These are phyloP conservation scores for Caenorhabditis drosophilae DNA, from an alignment of 2,888 invertebrate species.

Conservation along the genomic window DNA sequence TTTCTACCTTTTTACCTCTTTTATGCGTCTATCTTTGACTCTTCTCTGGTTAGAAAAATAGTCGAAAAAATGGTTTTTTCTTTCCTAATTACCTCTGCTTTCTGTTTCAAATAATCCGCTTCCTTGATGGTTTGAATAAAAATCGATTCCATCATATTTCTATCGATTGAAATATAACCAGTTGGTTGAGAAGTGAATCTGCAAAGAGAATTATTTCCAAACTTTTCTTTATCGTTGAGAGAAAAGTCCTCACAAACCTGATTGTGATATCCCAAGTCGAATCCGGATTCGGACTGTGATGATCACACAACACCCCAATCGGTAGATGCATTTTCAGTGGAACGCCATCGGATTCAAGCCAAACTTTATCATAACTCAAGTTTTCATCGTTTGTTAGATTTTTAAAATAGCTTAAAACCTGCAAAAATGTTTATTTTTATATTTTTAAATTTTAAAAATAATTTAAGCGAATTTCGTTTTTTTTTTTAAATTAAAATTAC, in stretches of 20 bases:
- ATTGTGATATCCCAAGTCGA: constrained; percentile 88
- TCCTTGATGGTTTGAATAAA: constrained; percentile 94
- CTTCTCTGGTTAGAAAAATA: no score
- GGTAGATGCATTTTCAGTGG: constrained; percentile 73
- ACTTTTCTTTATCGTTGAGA: no score
- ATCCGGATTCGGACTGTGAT: constrained; percentile 71
- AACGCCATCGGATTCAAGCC: constrained; percentile 56
- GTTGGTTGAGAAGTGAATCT: constrained; percentile 79
- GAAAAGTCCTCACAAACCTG: constrained; percentile 75
- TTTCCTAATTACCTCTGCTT: constrained; percentile 75
- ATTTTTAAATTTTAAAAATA: neutral
- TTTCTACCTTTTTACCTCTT: no score
- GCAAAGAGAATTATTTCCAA: constrained; percentile 63
- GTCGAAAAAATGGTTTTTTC: neutral
- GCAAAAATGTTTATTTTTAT: constrained; percentile 6
- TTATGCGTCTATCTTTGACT: no score
- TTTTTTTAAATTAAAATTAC: constrained; percentile 17
- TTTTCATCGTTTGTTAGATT: constrained; percentile 37
- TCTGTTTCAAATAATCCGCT: constrained; percentile 95
- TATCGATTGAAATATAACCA: constrained; percentile 70
- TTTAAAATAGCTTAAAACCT: constrained; percentile 30
- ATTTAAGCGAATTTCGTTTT: neutral
- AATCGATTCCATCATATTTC: constrained; percentile 88
- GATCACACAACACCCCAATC: constrained; percentile 87
- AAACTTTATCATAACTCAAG: constrained; percentile 43